Evolutionary conservation across 2,888 invertebrate genomes (phyloP).

Genomic region (Temnothorax ravouxi): DNA sequence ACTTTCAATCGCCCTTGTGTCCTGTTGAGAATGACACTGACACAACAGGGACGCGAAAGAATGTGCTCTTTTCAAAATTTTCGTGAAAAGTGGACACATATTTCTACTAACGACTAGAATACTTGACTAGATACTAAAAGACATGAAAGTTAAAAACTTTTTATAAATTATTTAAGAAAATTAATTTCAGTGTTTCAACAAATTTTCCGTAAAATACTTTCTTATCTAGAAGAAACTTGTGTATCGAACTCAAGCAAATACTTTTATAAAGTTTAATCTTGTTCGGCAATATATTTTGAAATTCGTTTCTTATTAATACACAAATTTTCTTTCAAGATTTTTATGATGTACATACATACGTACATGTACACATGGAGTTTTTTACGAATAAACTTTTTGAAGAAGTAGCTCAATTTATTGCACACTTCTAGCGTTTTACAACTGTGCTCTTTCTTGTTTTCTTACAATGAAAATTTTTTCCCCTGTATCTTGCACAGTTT

Average conservation of each 20-base stretch:
- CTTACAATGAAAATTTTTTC: conserved; percentile 3
- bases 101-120: not conserved
- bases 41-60: not conserved
- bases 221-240: not conserved
- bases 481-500: not conserved
- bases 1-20: conserved; percentile 70
- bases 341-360: not conserved
- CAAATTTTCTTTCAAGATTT: conserved; percentile 26
- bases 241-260: not conserved
- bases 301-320: conserved; percentile 6
- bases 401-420: conserved; percentile 19
- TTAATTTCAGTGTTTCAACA: not conserved
- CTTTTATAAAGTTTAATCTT: not conserved
- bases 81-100: not conserved
- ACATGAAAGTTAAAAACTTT: not conserved
- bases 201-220: not conserved
- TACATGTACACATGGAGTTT: not conserved
- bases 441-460: conserved; percentile 18
- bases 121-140: not conserved
- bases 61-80: not conserved
- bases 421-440: conserved; percentile 20
- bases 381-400: conserved; percentile 40
- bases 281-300: not conserved
- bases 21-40: not conserved
- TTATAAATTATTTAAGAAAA: not conserved